Base-by-base conservation (phyloP, 2,113 vertebrate genomes). In the Tragelaphus buxtoni region DNA sequence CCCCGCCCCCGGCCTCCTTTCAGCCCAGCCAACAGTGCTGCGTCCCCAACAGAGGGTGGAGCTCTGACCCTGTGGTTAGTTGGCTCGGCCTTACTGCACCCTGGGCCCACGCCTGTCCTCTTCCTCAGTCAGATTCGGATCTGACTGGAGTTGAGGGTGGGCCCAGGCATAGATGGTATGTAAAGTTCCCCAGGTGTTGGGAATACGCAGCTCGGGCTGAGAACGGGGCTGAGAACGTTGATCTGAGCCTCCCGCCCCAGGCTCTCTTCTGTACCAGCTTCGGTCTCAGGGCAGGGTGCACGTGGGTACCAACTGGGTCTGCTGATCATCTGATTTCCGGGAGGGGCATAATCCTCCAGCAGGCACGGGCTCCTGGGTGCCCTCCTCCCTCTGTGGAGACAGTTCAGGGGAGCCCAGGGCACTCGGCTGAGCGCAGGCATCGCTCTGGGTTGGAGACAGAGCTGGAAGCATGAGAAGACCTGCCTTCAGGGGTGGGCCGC, bases 1-100 rank as follows among this genome's bases (percentile, higher is more conserved):
- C 17, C 12, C 4, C 5, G 9, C 12, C 13, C 2, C 17, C 12
- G 2, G 7, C 10, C 12, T 3, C 30, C 42, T 9, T 91, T 11
- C 86, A 35, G 55, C 28, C 61, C 63, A 56, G 22, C 45, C 6
- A 61, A 76, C 81, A 95, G 80, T 76, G 3, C 80, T 20, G 10
- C 35, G 3, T 42, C 58, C 1, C 96, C 87, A 42, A 39, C 28
- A 97, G 98, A 97, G 96, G 91, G 95, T 95, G 65, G 74, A 24
- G 14, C 69, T 4, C 9, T 47, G 4, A 26, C 17, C 30, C 4
- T 9, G 12, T 10, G n/a, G 7, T 17, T 49, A 5, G 18, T 5
- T 9, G 9, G 5, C 26, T 60, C 4, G 8, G 28, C 47, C 13
- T 83, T 32, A 9, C 0, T 8, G 51, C 39, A 10, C 10, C 82